phyloP scores from a whole-genome alignment of 2,888 invertebrate species.

The Morinoia aosen region DNA sequence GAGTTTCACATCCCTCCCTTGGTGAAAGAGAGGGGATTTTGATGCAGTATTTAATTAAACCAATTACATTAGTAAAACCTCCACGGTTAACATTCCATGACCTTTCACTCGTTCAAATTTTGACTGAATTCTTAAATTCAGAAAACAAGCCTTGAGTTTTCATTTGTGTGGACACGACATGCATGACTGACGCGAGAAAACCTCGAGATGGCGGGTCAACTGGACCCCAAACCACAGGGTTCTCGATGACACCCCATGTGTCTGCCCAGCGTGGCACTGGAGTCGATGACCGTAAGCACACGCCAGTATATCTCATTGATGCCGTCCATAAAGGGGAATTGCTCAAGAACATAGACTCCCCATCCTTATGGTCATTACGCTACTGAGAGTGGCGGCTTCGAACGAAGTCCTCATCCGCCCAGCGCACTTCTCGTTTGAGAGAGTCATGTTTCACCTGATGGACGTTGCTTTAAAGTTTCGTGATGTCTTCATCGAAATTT shows the following conservation, averaged over 20 bases:
- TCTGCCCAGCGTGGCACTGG: neutral
- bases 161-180: no score
- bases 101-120: no score
- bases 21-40: no score
- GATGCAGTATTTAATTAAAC: no score
- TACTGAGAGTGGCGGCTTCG: neutral
- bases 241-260: neutral
- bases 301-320: neutral
- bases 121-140: no score
- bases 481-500: slow-evolving; percentile 10
- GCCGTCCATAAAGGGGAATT: slow-evolving; percentile 15
- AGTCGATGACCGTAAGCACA: neutral
- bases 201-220: neutral
- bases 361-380: slow-evolving; percentile 19
- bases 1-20: no score
- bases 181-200: no score
- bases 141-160: no score
- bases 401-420: neutral
- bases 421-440: neutral
- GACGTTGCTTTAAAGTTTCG: neutral
- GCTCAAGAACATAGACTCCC: slow-evolving; percentile 16
- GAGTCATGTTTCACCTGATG: neutral
- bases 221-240: neutral
- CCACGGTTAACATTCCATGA: no score
- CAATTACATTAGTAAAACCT: no score